These are phyloP conservation scores for Melierax canorus DNA, from an alignment of 2,113 vertebrate species.

Conservation along the genomic window DNA sequence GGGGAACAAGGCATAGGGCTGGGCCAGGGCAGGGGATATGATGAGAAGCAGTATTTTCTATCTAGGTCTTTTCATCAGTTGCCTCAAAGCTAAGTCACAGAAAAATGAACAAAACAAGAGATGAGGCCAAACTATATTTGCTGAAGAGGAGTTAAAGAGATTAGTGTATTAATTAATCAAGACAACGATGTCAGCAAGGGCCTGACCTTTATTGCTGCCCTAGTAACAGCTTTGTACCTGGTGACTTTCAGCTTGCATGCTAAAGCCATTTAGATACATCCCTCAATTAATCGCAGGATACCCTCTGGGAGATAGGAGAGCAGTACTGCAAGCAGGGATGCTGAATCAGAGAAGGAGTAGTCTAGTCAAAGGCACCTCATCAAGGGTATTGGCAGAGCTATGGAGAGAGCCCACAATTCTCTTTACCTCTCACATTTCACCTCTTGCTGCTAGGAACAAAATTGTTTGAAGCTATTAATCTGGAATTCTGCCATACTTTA, in stretches of 20 bases:
- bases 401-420: background rate
- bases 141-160: constrained; percentile 41
- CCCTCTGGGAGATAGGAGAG: background rate
- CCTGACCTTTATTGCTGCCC: constrained; percentile 47
- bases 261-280: constrained; percentile 30
- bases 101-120: constrained; percentile 1
- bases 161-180: constrained; percentile 51
- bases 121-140: constrained; percentile 17
- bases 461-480: background rate
- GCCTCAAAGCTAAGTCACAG: background rate
- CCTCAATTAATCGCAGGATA: constrained; percentile 5
- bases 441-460: background rate
- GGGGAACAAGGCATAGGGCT: background rate
- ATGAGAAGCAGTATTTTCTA: background rate
- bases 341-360: background rate
- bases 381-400: background rate
- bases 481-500: background rate
- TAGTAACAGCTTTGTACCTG: constrained; percentile 4
- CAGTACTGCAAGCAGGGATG: background rate
- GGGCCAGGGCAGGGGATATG: accelerated
- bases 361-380: background rate
- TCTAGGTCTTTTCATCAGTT: background rate
- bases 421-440: background rate
- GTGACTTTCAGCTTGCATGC: background rate
- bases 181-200: constrained; percentile 7